These are phyloP conservation scores for Heliconius melpomene DNA, from an alignment of 1,140 invertebrate genomes.

Conservation along the genomic window DNA sequence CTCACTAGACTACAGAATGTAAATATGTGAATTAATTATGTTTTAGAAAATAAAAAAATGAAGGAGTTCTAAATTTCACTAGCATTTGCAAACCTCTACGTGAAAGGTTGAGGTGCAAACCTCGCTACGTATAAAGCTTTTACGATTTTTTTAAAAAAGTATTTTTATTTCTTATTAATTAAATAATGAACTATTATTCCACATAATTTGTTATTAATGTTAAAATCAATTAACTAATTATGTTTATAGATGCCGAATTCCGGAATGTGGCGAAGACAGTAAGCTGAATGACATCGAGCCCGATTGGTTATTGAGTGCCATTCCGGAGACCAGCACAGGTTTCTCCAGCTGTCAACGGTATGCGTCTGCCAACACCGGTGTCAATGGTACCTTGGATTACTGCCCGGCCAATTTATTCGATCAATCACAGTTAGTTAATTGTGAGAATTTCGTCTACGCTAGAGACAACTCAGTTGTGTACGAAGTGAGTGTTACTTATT, in stretches of 20 bases:
- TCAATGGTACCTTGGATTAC: slow-evolving; percentile 48
- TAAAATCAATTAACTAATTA: not conserved
- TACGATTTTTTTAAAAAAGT: too few relatives aligned
- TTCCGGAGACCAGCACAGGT: slow-evolving; percentile 51
- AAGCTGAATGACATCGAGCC: slow-evolving; percentile 45
- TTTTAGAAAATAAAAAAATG: too few relatives aligned
- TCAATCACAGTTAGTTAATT: slow-evolving; percentile 37
- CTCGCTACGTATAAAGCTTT: too few relatives aligned
- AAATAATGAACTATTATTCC: too few relatives aligned
- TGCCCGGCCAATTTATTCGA: slow-evolving; percentile 60
- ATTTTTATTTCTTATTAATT: too few relatives aligned
- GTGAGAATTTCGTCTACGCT: slow-evolving; percentile 65
- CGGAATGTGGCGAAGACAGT: slow-evolving; percentile 64
- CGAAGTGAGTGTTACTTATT: slow-evolving; percentile 56
- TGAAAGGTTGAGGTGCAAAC: too few relatives aligned
- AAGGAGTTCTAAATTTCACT: too few relatives aligned
- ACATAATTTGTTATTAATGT: too few relatives aligned
- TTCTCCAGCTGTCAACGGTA: slow-evolving; percentile 56
- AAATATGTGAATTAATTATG: too few relatives aligned
- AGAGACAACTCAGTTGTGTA: slow-evolving; percentile 68
- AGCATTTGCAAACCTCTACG: too few relatives aligned
- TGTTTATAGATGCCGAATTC: slow-evolving; percentile 64
- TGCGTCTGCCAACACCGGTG: slow-evolving; percentile 20
- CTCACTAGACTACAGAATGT: not conserved
- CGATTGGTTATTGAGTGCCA: slow-evolving; percentile 62